A percentile compares a stretch with the other conserved stretches of the same genome.
Conservation (phyloP, 1,140 invertebrate genomes). For the Hylaeus anthracinus region DNA sequence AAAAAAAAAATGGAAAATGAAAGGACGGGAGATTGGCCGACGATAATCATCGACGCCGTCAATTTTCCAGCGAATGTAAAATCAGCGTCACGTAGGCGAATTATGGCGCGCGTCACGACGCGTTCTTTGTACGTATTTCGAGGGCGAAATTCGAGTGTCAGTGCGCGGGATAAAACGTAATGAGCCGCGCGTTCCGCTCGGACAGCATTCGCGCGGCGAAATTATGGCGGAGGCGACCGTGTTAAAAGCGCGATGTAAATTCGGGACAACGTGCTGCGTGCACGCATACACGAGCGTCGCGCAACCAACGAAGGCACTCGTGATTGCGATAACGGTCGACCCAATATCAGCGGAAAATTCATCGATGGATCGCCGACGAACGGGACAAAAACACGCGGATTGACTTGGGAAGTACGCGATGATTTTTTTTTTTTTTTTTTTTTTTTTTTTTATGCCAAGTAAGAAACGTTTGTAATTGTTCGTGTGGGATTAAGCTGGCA, state of each 20-base stretch:
- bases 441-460: too few relatives aligned
- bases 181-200: conserved; percentile 54
- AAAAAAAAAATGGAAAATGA: not conserved
- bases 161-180: conserved; percentile 54
- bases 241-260: conserved; percentile 71
- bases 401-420: too few relatives aligned
- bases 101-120: conserved; percentile 52
- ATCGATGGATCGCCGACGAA: conserved; percentile 48
- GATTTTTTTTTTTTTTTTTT: too few relatives aligned
- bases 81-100: conserved; percentile 55
- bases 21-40: conserved; percentile 24
- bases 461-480: too few relatives aligned
- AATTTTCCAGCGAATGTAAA: conserved; percentile 57
- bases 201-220: conserved; percentile 44
- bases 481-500: too few relatives aligned
- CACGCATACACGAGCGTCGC: not conserved
- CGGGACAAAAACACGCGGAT: too few relatives aligned
- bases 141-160: conserved; percentile 54
- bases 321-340: conserved; percentile 71
- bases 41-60: conserved; percentile 43
- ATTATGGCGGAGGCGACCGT: conserved; percentile 56
- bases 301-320: conserved; percentile 31
- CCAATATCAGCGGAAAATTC: conserved; percentile 68
- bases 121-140: conserved; percentile 60
- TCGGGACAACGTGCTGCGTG: conserved; percentile 32